Evolutionary conservation across 2,797 vertebrate species (phyloP).

Genomic region (Tenualosa thibaudeaui): DNA sequence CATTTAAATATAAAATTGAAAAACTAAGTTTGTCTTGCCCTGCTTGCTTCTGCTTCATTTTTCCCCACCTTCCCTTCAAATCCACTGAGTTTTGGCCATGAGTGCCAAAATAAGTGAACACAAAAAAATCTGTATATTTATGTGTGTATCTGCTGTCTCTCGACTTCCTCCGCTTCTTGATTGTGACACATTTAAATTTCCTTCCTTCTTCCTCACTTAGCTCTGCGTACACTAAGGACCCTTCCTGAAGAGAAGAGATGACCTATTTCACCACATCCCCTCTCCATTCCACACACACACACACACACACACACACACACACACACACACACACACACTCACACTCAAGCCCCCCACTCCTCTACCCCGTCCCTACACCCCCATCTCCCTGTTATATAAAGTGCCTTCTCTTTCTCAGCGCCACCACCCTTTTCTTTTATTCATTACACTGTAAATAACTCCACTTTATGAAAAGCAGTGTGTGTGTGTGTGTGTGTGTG

Average conservation of each 20-base stretch:
- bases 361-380: not conserved
- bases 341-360: slow-evolving; percentile 22
- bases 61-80: too few relatives aligned
- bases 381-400: slow-evolving; percentile 62
- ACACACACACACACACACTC: slow-evolving; percentile 26
- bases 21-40: not conserved
- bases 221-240: slow-evolving; percentile 25
- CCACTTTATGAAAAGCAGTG: slow-evolving; percentile 83
- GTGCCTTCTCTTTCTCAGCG: slow-evolving; percentile 59
- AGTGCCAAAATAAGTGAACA: too few relatives aligned
- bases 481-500: not conserved
- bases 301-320: slow-evolving; percentile 12
- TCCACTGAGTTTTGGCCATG: too few relatives aligned
- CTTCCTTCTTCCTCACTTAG: not conserved
- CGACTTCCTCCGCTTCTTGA: not conserved
- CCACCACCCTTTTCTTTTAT: slow-evolving; percentile 80
- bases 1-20: not conserved
- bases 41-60: not conserved
- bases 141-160: not conserved
- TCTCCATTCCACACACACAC: slow-evolving; percentile 28
- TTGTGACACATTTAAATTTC: not conserved
- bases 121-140: too few relatives aligned
- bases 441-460: slow-evolving; percentile 83
- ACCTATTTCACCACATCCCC: slow-evolving; percentile 53
- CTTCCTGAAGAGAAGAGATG: slow-evolving; percentile 44